Conservation (phyloP, 2,797 vertebrate species). For the Pangasius mekongensis region DNA sequence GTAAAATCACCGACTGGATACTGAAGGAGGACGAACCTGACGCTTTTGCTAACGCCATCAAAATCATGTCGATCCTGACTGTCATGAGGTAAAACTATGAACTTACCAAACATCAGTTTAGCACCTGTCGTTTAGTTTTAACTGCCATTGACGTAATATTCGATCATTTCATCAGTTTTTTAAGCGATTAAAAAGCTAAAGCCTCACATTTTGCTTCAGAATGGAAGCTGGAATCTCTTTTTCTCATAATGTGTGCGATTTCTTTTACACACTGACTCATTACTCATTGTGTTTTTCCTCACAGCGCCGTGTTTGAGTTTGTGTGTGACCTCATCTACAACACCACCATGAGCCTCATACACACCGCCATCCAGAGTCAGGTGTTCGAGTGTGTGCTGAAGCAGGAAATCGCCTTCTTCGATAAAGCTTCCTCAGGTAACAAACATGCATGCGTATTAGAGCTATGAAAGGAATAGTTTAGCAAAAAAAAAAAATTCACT, state of each 20-base stretch:
- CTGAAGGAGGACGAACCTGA: constrained; percentile 71
- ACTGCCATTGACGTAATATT: not conserved
- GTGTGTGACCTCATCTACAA: constrained; percentile 80
- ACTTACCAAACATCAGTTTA: not conserved
- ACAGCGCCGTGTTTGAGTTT: constrained; percentile 84
- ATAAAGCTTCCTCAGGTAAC: constrained; percentile 74
- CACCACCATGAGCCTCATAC: constrained; percentile 76
- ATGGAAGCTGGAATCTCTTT: not conserved
- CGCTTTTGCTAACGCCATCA: constrained; percentile 77
- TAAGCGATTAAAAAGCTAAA: not conserved
- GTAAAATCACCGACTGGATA: constrained; percentile 86
- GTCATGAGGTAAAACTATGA: constrained; percentile 76
- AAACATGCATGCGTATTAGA: not conserved
- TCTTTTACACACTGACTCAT: not conserved
- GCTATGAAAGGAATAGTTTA: not conserved
- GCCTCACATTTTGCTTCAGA: not conserved
- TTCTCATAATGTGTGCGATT: too few relatives aligned
- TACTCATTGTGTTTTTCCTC: not conserved
- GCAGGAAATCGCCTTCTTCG: constrained; percentile 86
- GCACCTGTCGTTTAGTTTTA: not conserved
- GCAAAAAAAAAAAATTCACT: not conserved
- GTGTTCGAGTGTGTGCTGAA: constrained; percentile 82
- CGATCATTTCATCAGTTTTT: not conserved
- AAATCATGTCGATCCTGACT: constrained; percentile 79
- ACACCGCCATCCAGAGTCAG: constrained; percentile 76